Evolutionary conservation across 2,797 vertebrate species (phyloP).

Genomic region (Periophthalmus magnuspinnatus): DNA sequence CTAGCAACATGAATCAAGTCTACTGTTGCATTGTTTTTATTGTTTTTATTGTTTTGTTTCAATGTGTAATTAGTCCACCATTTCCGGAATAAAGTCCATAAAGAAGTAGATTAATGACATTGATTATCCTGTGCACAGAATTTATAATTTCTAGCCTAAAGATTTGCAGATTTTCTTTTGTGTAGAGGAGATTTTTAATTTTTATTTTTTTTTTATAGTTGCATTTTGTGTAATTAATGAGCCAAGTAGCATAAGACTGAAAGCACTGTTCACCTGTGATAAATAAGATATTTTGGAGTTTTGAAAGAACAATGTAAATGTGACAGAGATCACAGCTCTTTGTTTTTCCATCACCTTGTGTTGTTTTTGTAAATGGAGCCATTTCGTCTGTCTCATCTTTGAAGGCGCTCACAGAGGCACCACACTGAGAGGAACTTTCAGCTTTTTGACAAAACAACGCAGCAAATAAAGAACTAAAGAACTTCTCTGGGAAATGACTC

Average conservation of each 20-base stretch:
- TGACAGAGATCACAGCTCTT: not conserved
- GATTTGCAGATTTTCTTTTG: no score
- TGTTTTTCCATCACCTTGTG: slow-evolving; percentile 1
- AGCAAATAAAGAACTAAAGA: not conserved
- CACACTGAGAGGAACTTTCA: slow-evolving; percentile 5
- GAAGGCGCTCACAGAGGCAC: not conserved
- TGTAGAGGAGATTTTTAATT: no score
- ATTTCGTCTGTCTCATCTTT: slow-evolving; percentile 1
- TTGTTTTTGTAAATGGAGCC: slow-evolving; percentile 12
- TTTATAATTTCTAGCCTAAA: no score
- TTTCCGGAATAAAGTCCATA: no score
- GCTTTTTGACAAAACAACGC: not conserved
- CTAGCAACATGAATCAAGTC: no score
- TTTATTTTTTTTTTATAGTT: no score
- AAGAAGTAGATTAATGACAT: no score
- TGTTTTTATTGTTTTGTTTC: no score
- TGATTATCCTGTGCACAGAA: no score
- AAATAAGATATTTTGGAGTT: not conserved
- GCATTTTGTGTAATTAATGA: no score
- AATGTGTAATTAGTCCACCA: no score
- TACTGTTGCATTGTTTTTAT: no score
- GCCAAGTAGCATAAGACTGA: not conserved
- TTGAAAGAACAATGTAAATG: not conserved
- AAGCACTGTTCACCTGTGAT: not conserved
- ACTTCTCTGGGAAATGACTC: not conserved